Percentiles rank a stretch among this genome's conserved stretches.
Conservation (phyloP, 2,797 vertebrate genomes). For the Parauchenoglanis ngamensis region DNA sequence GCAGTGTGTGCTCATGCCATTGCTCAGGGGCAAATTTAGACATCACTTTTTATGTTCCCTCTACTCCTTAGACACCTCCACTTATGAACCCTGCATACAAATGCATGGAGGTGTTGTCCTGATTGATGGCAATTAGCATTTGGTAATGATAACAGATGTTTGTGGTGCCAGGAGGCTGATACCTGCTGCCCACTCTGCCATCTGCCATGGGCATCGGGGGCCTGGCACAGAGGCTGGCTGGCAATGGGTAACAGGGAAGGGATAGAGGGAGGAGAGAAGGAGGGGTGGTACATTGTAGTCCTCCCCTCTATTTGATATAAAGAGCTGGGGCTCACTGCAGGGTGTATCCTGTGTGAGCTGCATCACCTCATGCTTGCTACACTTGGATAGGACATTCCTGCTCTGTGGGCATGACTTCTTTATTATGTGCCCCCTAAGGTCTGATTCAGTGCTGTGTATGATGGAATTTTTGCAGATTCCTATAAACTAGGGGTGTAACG, state of each 20-base stretch:
- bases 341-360: slow-evolving; percentile 40
- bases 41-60: slow-evolving; percentile 67
- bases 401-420: slow-evolving; percentile 45
- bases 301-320: slow-evolving; percentile 47
- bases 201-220: slow-evolving; percentile 82
- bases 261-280: slow-evolving; percentile 36
- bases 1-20: slow-evolving; percentile 58
- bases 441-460: slow-evolving; percentile 41
- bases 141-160: slow-evolving; percentile 94
- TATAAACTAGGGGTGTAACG: not conserved
- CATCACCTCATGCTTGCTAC: slow-evolving; percentile 39
- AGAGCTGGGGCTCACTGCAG: slow-evolving; percentile 40
- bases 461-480: slow-evolving; percentile 39
- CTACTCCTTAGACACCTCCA: slow-evolving; percentile 45
- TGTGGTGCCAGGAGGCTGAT: slow-evolving; percentile 87
- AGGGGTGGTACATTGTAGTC: slow-evolving; percentile 44
- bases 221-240: slow-evolving; percentile 57
- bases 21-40: slow-evolving; percentile 77
- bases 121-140: slow-evolving; percentile 95
- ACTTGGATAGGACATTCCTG: slow-evolving; percentile 41
- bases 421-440: slow-evolving; percentile 40
- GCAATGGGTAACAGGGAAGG: slow-evolving; percentile 50
- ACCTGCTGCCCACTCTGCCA: slow-evolving; percentile 86
- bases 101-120: slow-evolving; percentile 87
- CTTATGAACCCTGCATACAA: slow-evolving; percentile 74